Conservation (phyloP, 2,113 vertebrate genomes). For the Scomber japonicus region DNA sequence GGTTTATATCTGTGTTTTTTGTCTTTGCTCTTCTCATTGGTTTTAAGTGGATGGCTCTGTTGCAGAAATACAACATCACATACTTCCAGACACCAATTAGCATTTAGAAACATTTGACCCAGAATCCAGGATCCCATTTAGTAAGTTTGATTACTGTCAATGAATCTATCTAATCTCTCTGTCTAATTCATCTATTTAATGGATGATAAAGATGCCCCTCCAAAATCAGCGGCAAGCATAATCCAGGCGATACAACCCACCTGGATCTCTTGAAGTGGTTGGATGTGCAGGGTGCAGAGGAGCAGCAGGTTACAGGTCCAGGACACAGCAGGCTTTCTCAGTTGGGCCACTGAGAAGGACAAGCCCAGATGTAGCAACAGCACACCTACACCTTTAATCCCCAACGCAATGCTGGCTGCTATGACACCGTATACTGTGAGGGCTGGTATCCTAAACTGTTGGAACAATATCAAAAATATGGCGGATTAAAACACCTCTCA, state of each 20-base stretch:
- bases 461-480: slow-evolving; percentile 12
- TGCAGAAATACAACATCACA: too few relatives aligned
- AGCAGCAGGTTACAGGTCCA: slow-evolving; percentile 91
- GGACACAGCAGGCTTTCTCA: slow-evolving; percentile 84
- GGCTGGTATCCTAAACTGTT: slow-evolving; percentile 87
- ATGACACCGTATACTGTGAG: slow-evolving; percentile 89
- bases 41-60: too few relatives aligned
- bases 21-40: too few relatives aligned
- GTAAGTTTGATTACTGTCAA: too few relatives aligned
- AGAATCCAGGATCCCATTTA: too few relatives aligned
- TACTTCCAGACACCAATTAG: too few relatives aligned
- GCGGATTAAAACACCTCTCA: neutral
- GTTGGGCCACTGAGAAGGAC: slow-evolving; percentile 90
- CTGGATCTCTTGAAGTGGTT: slow-evolving; percentile 90
- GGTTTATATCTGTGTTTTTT: too few relatives aligned
- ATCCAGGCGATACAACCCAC: slow-evolving; percentile 71
- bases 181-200: neutral
- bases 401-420: slow-evolving; percentile 89
- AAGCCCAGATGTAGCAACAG: slow-evolving; percentile 88
- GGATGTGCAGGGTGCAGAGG: slow-evolving; percentile 88
- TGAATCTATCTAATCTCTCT: neutral
- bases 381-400: slow-evolving; percentile 86
- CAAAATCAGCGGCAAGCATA: too few relatives aligned
- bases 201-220: neutral
- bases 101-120: too few relatives aligned